Percentiles rank a stretch among this genome's conserved stretches.
Evolutionary conservation across 2,888 invertebrate species (phyloP).

Genomic region (Criorhina ranunculi): DNA sequence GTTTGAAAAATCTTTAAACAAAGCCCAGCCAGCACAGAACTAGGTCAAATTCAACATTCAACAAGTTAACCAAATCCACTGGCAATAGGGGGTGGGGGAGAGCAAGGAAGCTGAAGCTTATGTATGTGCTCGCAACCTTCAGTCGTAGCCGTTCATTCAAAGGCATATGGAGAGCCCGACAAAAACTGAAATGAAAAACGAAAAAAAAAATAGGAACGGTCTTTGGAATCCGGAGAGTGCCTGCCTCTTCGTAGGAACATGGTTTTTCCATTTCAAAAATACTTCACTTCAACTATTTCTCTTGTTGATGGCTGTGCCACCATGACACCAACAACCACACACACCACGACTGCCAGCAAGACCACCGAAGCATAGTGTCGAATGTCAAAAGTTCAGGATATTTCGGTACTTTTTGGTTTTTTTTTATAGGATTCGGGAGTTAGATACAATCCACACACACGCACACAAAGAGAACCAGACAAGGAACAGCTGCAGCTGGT

Average conservation of each 20-base stretch:
- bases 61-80: slow-evolving; percentile 37
- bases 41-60: slow-evolving; percentile 64
- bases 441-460: slow-evolving; percentile 15
- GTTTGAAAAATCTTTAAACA: slow-evolving; percentile 61
- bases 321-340: no score
- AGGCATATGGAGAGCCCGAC: slow-evolving; percentile 5
- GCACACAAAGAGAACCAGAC: neutral
- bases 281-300: slow-evolving; percentile 9
- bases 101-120: slow-evolving; percentile 18
- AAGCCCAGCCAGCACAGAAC: slow-evolving; percentile 53
- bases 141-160: slow-evolving; percentile 51
- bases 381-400: slow-evolving; percentile 64
- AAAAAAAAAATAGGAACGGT: slow-evolving; percentile 3
- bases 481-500: slow-evolving; percentile 50
- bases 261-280: slow-evolving; percentile 61
- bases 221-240: slow-evolving; percentile 46
- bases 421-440: slow-evolving; percentile 15
- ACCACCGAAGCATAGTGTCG: slow-evolving; percentile 49
- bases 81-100: neutral
- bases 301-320: neutral
- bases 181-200: neutral
- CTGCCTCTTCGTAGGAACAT: slow-evolving; percentile 52
- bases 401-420: slow-evolving; percentile 25
- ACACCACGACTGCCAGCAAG: neutral
- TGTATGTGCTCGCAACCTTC: slow-evolving; percentile 52